phyloP scores from a whole-genome alignment of 2,113 vertebrate species.

The Phyllopteryx taeniolatus region DNA sequence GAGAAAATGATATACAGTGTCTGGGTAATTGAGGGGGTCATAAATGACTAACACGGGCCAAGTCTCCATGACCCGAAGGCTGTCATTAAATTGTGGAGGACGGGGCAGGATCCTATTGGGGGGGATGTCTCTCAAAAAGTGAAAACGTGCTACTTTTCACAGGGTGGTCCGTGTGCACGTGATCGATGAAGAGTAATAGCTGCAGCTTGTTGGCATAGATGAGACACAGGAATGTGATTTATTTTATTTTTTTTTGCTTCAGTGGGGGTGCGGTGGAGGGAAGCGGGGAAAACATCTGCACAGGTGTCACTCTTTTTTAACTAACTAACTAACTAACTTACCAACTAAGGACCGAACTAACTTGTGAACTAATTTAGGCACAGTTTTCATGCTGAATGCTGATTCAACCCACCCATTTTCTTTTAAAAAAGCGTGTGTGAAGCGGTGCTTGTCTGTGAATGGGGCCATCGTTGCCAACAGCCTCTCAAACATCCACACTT shows the following conservation, averaged over 20 bases:
- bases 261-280: constrained; percentile 8
- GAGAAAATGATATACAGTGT: constrained; percentile 24
- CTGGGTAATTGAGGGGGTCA: constrained; percentile 30
- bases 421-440: no score
- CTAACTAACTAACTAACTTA: background rate
- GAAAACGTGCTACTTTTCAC: constrained; percentile 10
- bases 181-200: constrained; percentile 45
- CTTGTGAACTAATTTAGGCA: no score
- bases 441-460: no score
- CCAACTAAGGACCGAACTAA: no score
- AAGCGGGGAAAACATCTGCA: constrained; percentile 27
- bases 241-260: constrained; percentile 20
- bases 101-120: constrained; percentile 19
- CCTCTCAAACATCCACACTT: no score
- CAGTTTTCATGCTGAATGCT: no score
- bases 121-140: constrained; percentile 30
- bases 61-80: constrained; percentile 21
- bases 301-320: background rate
- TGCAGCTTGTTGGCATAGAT: constrained; percentile 22
- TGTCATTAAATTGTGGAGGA: constrained; percentile 23
- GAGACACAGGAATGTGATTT: constrained; percentile 55
- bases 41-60: constrained; percentile 33
- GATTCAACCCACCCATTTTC: no score
- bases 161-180: constrained; percentile 41
- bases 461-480: no score